Conservation (phyloP, 2,888 invertebrate species). For the Zhuqinia jingwanae region DNA sequence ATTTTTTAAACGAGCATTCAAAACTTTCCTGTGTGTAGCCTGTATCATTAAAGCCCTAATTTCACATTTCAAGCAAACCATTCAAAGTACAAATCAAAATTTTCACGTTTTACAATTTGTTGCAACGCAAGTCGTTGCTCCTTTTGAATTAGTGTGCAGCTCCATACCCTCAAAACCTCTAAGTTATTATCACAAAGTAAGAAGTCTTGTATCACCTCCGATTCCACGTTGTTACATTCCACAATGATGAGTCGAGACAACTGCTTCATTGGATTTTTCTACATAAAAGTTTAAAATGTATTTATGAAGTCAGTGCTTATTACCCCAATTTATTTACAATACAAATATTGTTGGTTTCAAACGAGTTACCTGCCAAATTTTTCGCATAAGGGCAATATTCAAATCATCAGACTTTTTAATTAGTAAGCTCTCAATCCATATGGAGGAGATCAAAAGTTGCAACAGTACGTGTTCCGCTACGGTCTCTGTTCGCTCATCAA, state of each 20-base stretch:
- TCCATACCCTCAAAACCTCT: slow-evolving; percentile 80
- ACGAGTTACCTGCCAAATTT: slow-evolving; percentile 80
- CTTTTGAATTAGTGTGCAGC: slow-evolving; percentile 79
- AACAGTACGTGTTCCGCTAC: slow-evolving; percentile 77
- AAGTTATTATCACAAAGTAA: slow-evolving; percentile 80
- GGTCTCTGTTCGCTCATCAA: slow-evolving; percentile 78
- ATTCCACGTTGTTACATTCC: slow-evolving; percentile 79
- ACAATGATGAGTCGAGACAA: slow-evolving; percentile 80
- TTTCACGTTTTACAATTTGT: slow-evolving; percentile 78
- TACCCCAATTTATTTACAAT: too few species aligned
- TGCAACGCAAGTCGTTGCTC: slow-evolving; percentile 76
- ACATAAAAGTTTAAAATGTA: slow-evolving; percentile 50
- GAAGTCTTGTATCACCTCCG: slow-evolving; percentile 78
- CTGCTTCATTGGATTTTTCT: slow-evolving; percentile 80
- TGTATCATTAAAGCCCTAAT: neutral
- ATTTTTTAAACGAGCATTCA: too few species aligned
- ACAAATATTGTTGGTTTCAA: too few species aligned
- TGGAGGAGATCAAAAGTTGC: slow-evolving; percentile 79
- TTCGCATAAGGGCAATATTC: slow-evolving; percentile 78
- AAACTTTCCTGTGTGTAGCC: too few species aligned
- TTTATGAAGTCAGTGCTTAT: neutral
- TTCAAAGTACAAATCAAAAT: slow-evolving; percentile 80
- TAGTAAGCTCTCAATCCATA: slow-evolving; percentile 80
- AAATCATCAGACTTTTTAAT: slow-evolving; percentile 80
- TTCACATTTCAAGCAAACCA: slow-evolving; percentile 79